Base-by-base conservation (phyloP, 2,113 vertebrate genomes). In the Chloroceryle aenea region DNA sequence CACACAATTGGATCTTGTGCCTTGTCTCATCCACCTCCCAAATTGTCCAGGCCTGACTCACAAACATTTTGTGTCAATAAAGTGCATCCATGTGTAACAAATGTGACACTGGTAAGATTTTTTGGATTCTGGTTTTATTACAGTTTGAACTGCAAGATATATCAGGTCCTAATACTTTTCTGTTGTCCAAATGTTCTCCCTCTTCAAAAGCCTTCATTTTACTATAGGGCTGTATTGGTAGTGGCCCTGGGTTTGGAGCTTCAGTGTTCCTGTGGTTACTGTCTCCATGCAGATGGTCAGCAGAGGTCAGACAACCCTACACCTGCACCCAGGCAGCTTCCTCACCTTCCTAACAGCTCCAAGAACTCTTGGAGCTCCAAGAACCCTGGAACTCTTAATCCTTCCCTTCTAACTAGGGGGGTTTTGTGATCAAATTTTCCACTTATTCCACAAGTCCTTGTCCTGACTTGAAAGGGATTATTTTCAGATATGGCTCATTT, bases 191-290 rank as follows among this genome's bases (percentile, higher is more conserved):
- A 81, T 36, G 19, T 15, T 34, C 72, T 69, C 4, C 4, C 6
- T 45, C 8, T 73, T 76, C 53, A 59, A 64, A 52, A 75, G 9
- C 15, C 3, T 55, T 5, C 10, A 6, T 43, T 71, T 20, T 42
- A 23, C 27, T 0, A 0, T 20, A n/a, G 26, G 29, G 4, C 17
- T 79, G 12, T 34, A 13, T 15, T 38, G 40, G 40, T 11, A 23
- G 50, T 13, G 19, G 20, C 12, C 34, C 32, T 47, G 52, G 58
- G 22, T 16, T 82, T 79, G 53, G 58, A 87, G 5, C 10, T 68
- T 59, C 23, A 56, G 52, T 0, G 1, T 50, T 80, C 55, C 62
- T 91, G 47, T 71, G 30, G 42, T 63, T 45, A 7, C 47, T 32
- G 61, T 13, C 6, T 87, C 55, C 12, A 1, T 21, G 27, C 34